Conservation (phyloP, 2,888 invertebrate species). For the Vanessa cardui region DNA sequence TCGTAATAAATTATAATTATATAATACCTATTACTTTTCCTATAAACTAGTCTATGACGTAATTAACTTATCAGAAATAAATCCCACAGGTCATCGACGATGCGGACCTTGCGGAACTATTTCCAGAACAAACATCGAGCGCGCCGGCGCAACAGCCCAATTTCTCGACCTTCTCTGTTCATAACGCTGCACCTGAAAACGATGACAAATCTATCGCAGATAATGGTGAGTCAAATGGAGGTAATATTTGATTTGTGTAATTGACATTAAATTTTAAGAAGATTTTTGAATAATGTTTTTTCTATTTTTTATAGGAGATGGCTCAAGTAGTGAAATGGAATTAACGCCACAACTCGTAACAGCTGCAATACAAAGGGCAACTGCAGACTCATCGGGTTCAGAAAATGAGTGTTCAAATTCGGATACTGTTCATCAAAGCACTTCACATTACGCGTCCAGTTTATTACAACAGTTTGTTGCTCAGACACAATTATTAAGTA, state of each 20-base stretch:
- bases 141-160: conserved; percentile 83
- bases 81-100: conserved; percentile 86
- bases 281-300: neutral
- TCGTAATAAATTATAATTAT: conserved; percentile 2
- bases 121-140: conserved; percentile 86
- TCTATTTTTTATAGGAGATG: conserved; percentile 74
- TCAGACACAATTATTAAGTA: conserved; percentile 88
- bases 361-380: conserved; percentile 89
- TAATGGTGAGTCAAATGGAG: conserved; percentile 61
- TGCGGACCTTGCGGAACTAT: conserved; percentile 89
- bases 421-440: conserved; percentile 77
- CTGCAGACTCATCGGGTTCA: conserved; percentile 86
- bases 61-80: conserved; percentile 40
- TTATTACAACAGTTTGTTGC: conserved; percentile 91
- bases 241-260: neutral
- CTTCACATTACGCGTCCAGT: conserved; percentile 87
- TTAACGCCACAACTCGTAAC: conserved; percentile 88
- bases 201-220: conserved; percentile 79
- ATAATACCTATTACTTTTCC: neutral
- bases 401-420: conserved; percentile 86
- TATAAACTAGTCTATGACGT: conserved; percentile 24
- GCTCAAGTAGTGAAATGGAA: conserved; percentile 89
- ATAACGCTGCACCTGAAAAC: conserved; percentile 66
- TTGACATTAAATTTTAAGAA: neutral
- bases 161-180: conserved; percentile 81